phyloP scores from a whole-genome alignment of 2,797 vertebrate species.

The Ara ararauna region DNA sequence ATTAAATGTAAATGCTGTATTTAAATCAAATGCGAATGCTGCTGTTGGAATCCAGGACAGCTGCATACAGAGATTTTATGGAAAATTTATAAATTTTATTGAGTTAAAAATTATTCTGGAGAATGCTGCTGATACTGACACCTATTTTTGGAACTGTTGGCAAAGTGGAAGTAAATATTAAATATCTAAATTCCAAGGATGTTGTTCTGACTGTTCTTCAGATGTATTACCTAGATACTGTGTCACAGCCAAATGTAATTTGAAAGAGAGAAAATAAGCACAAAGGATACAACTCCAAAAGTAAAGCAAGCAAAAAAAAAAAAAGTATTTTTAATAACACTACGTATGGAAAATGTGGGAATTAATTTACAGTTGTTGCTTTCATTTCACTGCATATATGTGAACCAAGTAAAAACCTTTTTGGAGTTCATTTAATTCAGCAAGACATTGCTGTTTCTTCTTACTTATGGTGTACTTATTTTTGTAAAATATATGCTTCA shows the following conservation, averaged over 20 bases:
- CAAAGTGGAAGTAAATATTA: not conserved
- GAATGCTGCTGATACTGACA: not conserved
- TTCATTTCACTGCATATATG: not conserved
- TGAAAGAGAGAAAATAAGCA: not conserved
- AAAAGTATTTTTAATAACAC: not conserved
- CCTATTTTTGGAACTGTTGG: not conserved
- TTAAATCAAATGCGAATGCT: not conserved
- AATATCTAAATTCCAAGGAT: not conserved
- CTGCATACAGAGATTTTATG: not conserved
- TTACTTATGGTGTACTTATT: not conserved
- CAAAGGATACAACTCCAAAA: not conserved
- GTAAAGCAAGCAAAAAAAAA: not conserved
- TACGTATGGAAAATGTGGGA: not conserved
- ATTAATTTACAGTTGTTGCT: not conserved
- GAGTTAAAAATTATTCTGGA: not conserved
- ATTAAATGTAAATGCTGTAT: not conserved
- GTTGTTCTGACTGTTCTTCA: not conserved
- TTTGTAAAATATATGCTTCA: not conserved
- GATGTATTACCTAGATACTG: not conserved
- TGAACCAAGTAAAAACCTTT: not conserved
- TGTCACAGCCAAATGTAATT: not conserved
- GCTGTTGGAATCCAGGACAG: not conserved
- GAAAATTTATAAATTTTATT: not conserved
- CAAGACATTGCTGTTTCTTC: not conserved
- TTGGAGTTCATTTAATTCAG: not conserved